Percentiles rank a stretch among this genome's conserved stretches.
Conservation (phyloP, 2,113 vertebrate species). For the Pluvialis apricaria region DNA sequence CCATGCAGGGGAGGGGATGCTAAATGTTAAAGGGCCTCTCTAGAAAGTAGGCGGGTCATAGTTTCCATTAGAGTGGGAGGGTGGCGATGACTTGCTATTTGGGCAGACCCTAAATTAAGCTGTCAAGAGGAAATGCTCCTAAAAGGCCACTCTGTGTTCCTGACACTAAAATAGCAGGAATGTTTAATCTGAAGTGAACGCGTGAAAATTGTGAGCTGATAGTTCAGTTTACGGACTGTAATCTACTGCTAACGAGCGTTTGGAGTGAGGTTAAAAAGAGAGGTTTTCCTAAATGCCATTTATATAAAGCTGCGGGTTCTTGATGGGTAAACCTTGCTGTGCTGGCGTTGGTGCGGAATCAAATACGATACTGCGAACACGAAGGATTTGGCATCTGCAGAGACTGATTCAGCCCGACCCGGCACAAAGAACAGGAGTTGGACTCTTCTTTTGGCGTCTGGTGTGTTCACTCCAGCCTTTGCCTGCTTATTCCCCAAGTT, state of each 20-base stretch:
- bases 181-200: background rate
- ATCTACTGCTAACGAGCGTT: background rate
- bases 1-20: background rate
- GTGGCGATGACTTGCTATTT: background rate
- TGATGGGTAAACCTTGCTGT: background rate
- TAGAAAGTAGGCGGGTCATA: background rate
- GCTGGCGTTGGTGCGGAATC: background rate
- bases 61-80: background rate
- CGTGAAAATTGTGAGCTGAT: background rate
- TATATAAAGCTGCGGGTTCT: background rate
- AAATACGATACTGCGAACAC: accelerated
- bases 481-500: background rate
- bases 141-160: background rate
- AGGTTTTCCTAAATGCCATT: background rate
- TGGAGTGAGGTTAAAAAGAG: background rate
- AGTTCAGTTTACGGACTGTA: background rate
- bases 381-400: background rate
- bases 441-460: background rate
- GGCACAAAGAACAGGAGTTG: accelerated
- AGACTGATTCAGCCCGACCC: background rate
- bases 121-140: background rate
- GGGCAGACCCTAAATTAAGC: background rate
- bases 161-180: background rate
- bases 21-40: background rate
- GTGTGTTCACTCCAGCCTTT: background rate